Percentiles rank a stretch among this genome's conserved stretches.
phyloP scores from a whole-genome alignment of 2,888 invertebrate species.

The Melanargia galathea region DNA sequence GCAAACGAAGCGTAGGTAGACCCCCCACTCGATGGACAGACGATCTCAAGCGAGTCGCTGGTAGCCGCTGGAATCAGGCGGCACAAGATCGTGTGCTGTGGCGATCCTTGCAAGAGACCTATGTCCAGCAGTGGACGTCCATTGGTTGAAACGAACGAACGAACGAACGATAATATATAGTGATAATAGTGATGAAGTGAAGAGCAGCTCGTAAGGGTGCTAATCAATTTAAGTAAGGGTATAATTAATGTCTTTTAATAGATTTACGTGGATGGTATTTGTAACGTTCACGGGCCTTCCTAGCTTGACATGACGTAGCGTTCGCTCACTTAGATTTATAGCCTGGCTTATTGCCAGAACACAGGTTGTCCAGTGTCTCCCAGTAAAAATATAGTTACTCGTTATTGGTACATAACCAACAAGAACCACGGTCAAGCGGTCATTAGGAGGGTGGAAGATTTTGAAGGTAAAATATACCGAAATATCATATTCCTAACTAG shows the following conservation, averaged over 20 bases:
- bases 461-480: too few species aligned
- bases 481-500: too few species aligned
- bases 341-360: constrained; percentile 49
- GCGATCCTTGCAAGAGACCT: too few species aligned
- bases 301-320: constrained; percentile 39
- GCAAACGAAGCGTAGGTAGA: too few species aligned
- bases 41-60: too few species aligned
- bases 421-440: background rate
- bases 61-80: too few species aligned
- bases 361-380: constrained; percentile 16
- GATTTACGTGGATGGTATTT: constrained; percentile 19
- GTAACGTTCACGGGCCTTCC: constrained; percentile 19
- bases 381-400: constrained; percentile 1
- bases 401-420: background rate
- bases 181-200: too few species aligned
- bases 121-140: too few species aligned
- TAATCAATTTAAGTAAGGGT: constrained; percentile 4
- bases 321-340: constrained; percentile 63
- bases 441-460: background rate
- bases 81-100: too few species aligned
- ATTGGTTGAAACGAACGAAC: too few species aligned
- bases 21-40: too few species aligned
- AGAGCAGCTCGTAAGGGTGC: background rate
- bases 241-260: constrained; percentile 11
- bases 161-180: too few species aligned